phyloP scores from a whole-genome alignment of 2,797 vertebrate species.

The Cuniculus paca region DNA sequence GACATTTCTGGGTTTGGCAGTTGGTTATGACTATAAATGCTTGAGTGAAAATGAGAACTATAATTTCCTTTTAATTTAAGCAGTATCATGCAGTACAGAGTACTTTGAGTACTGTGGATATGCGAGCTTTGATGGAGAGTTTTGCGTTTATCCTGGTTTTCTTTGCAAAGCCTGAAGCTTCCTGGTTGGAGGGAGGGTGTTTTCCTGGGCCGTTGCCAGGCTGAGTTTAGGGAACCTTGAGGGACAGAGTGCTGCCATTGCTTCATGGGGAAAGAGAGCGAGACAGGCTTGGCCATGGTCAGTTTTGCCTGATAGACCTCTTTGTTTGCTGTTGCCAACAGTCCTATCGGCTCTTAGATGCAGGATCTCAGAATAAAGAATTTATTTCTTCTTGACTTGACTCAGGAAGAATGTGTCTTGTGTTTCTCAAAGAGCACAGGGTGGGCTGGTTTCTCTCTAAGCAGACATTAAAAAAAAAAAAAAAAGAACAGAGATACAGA shows the following conservation, averaged over 20 bases:
- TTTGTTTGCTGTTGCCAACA: background rate
- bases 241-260: too few species aligned
- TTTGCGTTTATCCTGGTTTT: background rate
- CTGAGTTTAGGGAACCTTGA: background rate
- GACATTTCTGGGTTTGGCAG: background rate
- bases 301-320: constrained; percentile 16
- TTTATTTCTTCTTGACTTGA: constrained; percentile 60
- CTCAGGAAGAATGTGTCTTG: constrained; percentile 63
- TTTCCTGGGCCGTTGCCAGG: background rate
- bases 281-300: background rate
- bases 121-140: background rate
- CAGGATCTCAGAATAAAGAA: constrained; percentile 55
- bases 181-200: background rate
- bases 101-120: background rate
- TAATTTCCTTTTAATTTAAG: background rate
- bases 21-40: background rate
- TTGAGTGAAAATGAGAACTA: background rate
- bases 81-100: background rate
- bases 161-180: background rate
- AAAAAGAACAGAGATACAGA: constrained; percentile 51
- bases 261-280: background rate
- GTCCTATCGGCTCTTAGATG: constrained; percentile 43
- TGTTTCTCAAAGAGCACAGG: constrained; percentile 45
- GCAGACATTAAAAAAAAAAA: constrained; percentile 45
- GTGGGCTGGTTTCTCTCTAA: background rate